These are phyloP conservation scores for Masnerella sp. DNA, from an alignment of 2,888 invertebrate species.

Conservation along the genomic window DNA sequence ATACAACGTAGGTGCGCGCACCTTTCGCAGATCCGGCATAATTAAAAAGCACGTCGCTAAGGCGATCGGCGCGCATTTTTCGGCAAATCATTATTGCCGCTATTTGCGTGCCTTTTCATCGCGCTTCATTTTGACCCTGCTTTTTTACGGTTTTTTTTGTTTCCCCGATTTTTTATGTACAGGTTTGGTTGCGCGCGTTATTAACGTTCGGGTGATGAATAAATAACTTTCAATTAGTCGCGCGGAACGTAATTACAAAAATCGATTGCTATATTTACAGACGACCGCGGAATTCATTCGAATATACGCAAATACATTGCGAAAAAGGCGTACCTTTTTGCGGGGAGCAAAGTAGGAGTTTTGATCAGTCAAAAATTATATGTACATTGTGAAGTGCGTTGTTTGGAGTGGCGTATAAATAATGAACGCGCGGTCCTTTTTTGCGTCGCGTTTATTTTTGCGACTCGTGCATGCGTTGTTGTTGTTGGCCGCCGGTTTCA, in stretches of 20 bases:
- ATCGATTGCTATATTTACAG: slow-evolving; percentile 61
- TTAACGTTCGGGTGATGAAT: slow-evolving; percentile 60
- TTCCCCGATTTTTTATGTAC: slow-evolving; percentile 32
- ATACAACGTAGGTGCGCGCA: slow-evolving; percentile 70
- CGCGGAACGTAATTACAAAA: slow-evolving; percentile 60
- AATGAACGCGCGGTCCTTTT: slow-evolving; percentile 51
- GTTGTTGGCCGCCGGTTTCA: slow-evolving; percentile 14
- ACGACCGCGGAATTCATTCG: slow-evolving; percentile 60
- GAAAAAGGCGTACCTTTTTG: slow-evolving; percentile 56
- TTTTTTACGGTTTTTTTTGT: slow-evolving; percentile 9
- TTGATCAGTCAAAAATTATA: slow-evolving; percentile 61
- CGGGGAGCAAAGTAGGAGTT: slow-evolving; percentile 54
- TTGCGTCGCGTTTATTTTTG: slow-evolving; percentile 35
- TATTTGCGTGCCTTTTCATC: slow-evolving; percentile 15
- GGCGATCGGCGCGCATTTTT: slow-evolving; percentile 39
- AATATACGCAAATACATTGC: slow-evolving; percentile 55
- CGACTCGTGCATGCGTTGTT: neutral
- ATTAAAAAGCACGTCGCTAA: slow-evolving; percentile 72
- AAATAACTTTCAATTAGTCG: slow-evolving; percentile 61
- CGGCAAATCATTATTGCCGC: slow-evolving; percentile 25
- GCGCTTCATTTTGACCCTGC: slow-evolving; percentile 3
- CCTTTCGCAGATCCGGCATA: slow-evolving; percentile 77
- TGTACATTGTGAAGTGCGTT: slow-evolving; percentile 60
- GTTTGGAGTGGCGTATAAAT: slow-evolving; percentile 59
- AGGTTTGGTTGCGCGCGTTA: slow-evolving; percentile 52